A percentile compares a stretch with the other conserved stretches of the same genome.
These are phyloP conservation scores for Belonocnema kinseyi DNA, from an alignment of 1,140 invertebrate genomes.

Conservation along the genomic window DNA sequence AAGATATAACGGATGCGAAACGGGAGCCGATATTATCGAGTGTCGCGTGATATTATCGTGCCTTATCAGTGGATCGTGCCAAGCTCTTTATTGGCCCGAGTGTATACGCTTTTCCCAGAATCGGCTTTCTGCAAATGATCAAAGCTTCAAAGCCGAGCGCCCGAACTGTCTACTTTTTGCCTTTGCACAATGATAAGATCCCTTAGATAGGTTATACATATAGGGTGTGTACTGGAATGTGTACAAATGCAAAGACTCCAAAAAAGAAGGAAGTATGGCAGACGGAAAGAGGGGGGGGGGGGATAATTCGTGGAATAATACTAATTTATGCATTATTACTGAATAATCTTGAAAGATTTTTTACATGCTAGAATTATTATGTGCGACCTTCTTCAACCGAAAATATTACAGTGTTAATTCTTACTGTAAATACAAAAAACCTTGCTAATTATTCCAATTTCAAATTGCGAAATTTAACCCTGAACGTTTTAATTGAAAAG, in stretches of 20 bases:
- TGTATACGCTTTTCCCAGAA: slow-evolving; percentile 47
- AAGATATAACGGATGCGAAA: slow-evolving; percentile 23
- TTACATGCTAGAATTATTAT: too few species aligned
- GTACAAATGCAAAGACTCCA: slow-evolving; percentile 19
- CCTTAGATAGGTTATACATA: slow-evolving; percentile 44
- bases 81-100: slow-evolving; percentile 20
- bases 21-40: slow-evolving; percentile 18
- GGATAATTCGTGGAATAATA: background rate
- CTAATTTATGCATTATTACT: too few species aligned
- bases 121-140: slow-evolving; percentile 50
- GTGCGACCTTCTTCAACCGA: too few species aligned
- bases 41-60: slow-evolving; percentile 47
- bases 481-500: too few species aligned
- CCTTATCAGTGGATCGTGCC: slow-evolving; percentile 47
- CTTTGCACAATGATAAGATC: slow-evolving; percentile 62
- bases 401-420: too few species aligned
- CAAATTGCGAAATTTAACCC: too few species aligned
- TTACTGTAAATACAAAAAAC: too few species aligned
- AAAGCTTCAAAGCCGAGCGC: slow-evolving; percentile 56
- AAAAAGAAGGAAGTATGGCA: background rate
- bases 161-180: slow-evolving; percentile 40
- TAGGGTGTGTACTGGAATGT: slow-evolving; percentile 39
- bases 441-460: too few species aligned
- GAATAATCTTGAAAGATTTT: too few species aligned
- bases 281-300: background rate